These are phyloP conservation scores for Ichneumon xanthorius DNA, from an alignment of 2,888 invertebrate species.

Conservation along the genomic window DNA sequence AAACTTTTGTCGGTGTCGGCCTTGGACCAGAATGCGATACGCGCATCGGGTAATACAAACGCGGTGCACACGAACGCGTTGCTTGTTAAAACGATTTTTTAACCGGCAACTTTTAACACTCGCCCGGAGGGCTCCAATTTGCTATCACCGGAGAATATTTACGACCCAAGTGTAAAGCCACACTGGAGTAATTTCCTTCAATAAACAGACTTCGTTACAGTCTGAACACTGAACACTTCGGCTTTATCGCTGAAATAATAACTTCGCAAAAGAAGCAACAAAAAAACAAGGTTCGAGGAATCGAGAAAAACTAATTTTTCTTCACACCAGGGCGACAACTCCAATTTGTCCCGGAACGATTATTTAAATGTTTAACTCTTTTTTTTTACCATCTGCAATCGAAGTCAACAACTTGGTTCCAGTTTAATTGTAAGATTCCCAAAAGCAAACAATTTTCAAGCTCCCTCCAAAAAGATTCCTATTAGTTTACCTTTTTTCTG, in stretches of 20 bases:
- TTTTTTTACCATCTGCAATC: too few species aligned
- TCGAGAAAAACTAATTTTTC: neutral
- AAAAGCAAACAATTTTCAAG: too few species aligned
- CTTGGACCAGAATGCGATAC: slow-evolving; percentile 34
- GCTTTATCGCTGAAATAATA: neutral
- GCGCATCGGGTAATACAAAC: neutral
- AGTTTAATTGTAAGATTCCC: too few species aligned
- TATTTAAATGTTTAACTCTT: too few species aligned
- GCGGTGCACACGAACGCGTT: neutral
- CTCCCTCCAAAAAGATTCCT: neutral
- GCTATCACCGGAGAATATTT: neutral
- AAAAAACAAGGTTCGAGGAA: neutral
- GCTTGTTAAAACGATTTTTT: neutral
- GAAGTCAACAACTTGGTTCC: too few species aligned
- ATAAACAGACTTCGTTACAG: neutral
- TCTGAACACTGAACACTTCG: neutral
- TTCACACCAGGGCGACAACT: neutral
- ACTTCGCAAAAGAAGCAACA: neutral
- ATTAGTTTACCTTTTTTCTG: neutral
- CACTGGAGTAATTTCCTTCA: neutral
- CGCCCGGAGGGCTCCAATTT: neutral
- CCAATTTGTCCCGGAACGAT: too few species aligned
- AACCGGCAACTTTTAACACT: neutral
- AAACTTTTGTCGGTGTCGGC: slow-evolving; percentile 40
- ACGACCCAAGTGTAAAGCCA: neutral